Evolutionary conservation across 64 coral and sea anemone species (phyloP).

Genomic region (Dendrophyllia cribrosa): DNA sequence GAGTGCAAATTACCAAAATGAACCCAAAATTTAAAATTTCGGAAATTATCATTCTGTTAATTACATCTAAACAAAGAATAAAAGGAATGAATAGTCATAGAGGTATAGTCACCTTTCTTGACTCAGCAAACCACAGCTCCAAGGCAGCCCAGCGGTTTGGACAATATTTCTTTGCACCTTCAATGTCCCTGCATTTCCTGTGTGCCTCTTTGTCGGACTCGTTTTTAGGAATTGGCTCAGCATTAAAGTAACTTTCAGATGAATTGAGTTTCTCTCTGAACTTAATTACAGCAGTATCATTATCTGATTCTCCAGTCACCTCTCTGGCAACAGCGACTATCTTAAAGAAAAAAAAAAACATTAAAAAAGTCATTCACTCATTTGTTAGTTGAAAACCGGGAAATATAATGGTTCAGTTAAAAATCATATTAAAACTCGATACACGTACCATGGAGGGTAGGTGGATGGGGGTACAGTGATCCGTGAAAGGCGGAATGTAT

Average conservation of each 20-base stretch:
- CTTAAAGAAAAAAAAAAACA: neutral
- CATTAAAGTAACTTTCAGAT: neutral
- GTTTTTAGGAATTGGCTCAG: constrained; percentile 44
- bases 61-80: too few relatives aligned
- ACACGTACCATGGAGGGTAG: too few relatives aligned
- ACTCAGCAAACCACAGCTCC: constrained; percentile 71
- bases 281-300: neutral
- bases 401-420: too few relatives aligned
- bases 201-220: constrained; percentile 59
- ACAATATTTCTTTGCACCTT: constrained; percentile 57
- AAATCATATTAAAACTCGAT: too few relatives aligned
- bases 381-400: too few relatives aligned
- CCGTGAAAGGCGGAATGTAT: too few relatives aligned
- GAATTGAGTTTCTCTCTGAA: neutral
- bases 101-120: constrained; percentile 43
- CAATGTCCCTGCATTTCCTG: constrained; percentile 23
- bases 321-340: neutral
- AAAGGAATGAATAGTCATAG: too few relatives aligned
- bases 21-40: too few relatives aligned
- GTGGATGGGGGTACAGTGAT: too few relatives aligned
- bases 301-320: neutral
- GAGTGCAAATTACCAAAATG: too few relatives aligned
- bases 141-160: constrained; percentile 84
- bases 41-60: too few relatives aligned
- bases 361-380: too few relatives aligned